These are phyloP conservation scores for Bryconaethiops microstoma DNA, from an alignment of 2,797 vertebrate species.

Conservation along the genomic window DNA sequence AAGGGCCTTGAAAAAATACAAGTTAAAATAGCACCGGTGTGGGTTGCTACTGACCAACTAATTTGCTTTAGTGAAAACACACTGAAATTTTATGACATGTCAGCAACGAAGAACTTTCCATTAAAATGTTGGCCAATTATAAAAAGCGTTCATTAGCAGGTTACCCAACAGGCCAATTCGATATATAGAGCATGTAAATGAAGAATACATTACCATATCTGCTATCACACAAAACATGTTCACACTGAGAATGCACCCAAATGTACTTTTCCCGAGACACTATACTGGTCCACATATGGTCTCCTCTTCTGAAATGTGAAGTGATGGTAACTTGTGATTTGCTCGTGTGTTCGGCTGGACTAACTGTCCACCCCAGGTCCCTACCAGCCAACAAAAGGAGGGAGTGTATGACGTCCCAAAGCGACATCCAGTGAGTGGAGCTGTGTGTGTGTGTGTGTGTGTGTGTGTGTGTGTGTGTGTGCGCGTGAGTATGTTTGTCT, in stretches of 20 bases:
- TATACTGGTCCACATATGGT: background rate
- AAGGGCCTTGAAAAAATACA: slow-evolving; percentile 12
- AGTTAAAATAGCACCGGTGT: slow-evolving; percentile 8
- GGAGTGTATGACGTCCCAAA: slow-evolving; percentile 99
- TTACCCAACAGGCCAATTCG: background rate
- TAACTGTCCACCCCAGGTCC: slow-evolving; percentile 84
- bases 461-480: slow-evolving; percentile 67
- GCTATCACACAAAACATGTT: background rate
- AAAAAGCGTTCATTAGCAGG: background rate
- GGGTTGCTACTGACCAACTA: slow-evolving; percentile 1
- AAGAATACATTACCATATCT: background rate
- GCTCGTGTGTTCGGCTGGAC: slow-evolving; percentile 71
- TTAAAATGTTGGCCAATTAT: background rate
- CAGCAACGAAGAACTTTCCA: slow-evolving; percentile 4
- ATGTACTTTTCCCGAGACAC: background rate
- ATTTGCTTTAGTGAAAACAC: slow-evolving; percentile 3
- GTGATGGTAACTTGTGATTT: slow-evolving; percentile 61
- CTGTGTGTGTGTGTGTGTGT: slow-evolving; percentile 71
- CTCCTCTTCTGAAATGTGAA: slow-evolving; percentile 54
- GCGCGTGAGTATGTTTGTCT: slow-evolving; percentile 67
- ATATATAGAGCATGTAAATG: background rate
- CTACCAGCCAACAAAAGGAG: slow-evolving; percentile 99
- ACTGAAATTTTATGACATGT: background rate
- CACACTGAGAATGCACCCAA: background rate
- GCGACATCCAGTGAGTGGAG: slow-evolving; percentile 99